Base-by-base conservation (phyloP, 2,888 invertebrate species). In the Amblyteles armatorius region DNA sequence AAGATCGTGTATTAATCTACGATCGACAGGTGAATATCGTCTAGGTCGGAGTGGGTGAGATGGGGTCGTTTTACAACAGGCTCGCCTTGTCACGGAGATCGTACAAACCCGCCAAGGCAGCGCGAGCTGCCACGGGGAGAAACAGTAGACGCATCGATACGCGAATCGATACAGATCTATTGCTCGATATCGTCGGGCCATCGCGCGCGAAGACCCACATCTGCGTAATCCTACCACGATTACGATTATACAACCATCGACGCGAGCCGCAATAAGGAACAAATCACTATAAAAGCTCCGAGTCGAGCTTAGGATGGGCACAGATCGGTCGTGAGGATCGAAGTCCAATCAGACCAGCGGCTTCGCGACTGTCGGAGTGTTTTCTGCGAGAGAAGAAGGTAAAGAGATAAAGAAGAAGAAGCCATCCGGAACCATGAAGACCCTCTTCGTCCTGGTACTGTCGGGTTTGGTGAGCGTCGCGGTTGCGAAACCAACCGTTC, bases 31-130 rank as follows among this genome's bases (percentile, higher is more conserved):
- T 16, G 55, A 72, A 44, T 69, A 79, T 68, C 52, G 36, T 26
- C 48, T 67, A 16, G 55, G 65, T 44, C 29, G 48, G 19, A 48
- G 40, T 55, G 26, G 33, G 6, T 40, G 22, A 36, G 84, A 71
- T 76, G 85, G 81, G 87, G 88, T 91, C 91, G 87, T 83, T 90
- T 91, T 90, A 91, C 91, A 89, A 88, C 89, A 88, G 67, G 91
- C 88, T 92, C 86, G 88, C 91, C 91, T 92, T 92, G 91, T 88
- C 87, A 81, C 9, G 80, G 85, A 86, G 67, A 84, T 72, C 73
- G 74, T 69, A 74, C 63, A 79, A 22, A 3, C 22, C 9, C 26
- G 44, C 29, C 73, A n/a, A 74, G n/a, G 40, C 19, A 67, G 7
- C 33, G 40, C 13, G 33, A 36, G n/a, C 40, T n/a, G 19, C 67